phyloP scores from a whole-genome alignment of 2,888 invertebrate species.

The Callosobruchus maculatus region DNA sequence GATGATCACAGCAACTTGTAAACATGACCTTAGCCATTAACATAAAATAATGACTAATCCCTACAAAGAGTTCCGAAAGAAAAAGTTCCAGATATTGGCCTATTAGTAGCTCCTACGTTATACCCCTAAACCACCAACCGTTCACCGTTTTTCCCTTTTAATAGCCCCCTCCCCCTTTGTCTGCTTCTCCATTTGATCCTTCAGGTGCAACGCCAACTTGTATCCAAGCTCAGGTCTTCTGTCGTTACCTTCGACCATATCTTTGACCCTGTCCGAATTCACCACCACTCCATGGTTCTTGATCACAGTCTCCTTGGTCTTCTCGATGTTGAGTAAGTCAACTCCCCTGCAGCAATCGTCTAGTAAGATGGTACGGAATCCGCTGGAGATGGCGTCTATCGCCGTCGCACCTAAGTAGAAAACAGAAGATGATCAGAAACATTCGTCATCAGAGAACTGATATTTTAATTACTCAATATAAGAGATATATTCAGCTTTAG shows the following conservation, averaged over 20 bases:
- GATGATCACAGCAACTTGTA: too few relatives aligned
- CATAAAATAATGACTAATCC: too few relatives aligned
- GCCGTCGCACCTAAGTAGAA: slow-evolving; percentile 69
- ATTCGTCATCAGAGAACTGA: too few relatives aligned
- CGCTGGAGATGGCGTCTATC: slow-evolving; percentile 78
- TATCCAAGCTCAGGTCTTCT: slow-evolving; percentile 82
- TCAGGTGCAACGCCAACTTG: slow-evolving; percentile 78
- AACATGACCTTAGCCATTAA: too few relatives aligned
- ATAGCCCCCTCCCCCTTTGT: neutral
- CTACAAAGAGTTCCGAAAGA: too few relatives aligned
- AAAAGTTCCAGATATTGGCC: too few relatives aligned
- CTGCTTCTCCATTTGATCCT: slow-evolving; percentile 31
- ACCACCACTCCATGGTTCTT: slow-evolving; percentile 75
- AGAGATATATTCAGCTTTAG: too few relatives aligned
- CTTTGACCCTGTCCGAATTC: slow-evolving; percentile 70
- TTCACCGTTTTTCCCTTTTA: neutral
- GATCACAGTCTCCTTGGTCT: slow-evolving; percentile 69
- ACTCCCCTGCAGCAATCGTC: slow-evolving; percentile 91
- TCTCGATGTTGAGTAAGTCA: slow-evolving; percentile 77
- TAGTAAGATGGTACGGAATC: slow-evolving; percentile 81
- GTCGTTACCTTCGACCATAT: slow-evolving; percentile 83
- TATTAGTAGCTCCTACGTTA: neutral
- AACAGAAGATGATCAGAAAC: neutral
- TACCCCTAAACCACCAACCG: neutral
- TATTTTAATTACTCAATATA: too few relatives aligned